Base-by-base conservation (phyloP, 2,797 vertebrate genomes). In the Fistularia commersonii region DNA sequence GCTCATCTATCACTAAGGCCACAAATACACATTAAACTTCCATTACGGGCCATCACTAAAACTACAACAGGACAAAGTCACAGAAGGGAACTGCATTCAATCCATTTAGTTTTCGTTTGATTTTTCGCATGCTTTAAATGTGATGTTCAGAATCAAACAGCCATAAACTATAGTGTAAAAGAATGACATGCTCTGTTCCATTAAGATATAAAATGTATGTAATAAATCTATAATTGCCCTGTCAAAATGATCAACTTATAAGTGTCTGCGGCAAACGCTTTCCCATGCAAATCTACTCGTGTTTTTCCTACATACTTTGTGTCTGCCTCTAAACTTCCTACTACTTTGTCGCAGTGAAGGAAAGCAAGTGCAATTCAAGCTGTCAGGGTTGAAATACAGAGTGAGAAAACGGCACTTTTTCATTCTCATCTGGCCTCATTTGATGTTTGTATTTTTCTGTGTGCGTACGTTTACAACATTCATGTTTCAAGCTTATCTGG, bases 1-100 rank as follows among this genome's bases (percentile, higher is more conserved):
- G 79, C 64, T 83, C 83, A 87, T 87, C 73, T 77, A 81, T 86
- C 84, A 82, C 66, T 35, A 57, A 58, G 70, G 65, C 79, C 56
- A 57, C 81, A 83, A 81, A 81, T 82, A 82, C 72, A 81, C 83
- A 83, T 84, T 73, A 81, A 67, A 75, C 71, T 82, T 74, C 80
- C 64, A 71, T 80, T 82, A 84, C 81, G 74, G 73, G 66, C 72
- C 72, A 69, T 74, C 76, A 54, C 64, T 23, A 2, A 23, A 63
- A 72, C 67, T 66, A 74, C 76, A 65, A 74, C 55, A 60, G 72
- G 55, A 60, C 56, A 65, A 57, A 45, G 32, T 8, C 23, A 10
- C 49, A 62, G 54, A 46, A 42, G 56, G 42, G 54, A 58, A 54
- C 38, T 51, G 45, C 32, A 38, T 48, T 73, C 50, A 56, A n/a